phyloP scores from a whole-genome alignment of 2,888 invertebrate species.

The Trachelus tabidus region DNA sequence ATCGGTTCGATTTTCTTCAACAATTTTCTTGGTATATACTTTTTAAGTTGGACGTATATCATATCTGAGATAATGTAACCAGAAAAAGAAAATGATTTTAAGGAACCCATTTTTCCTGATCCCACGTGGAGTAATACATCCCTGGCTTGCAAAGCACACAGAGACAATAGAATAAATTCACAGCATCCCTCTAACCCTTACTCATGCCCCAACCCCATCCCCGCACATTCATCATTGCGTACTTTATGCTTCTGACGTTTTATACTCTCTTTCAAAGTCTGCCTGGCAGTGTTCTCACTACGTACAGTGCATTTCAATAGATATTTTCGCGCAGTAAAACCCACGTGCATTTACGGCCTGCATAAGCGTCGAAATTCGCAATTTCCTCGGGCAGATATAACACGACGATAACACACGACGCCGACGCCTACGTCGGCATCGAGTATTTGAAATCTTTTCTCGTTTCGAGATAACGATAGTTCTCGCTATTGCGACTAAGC shows the following conservation, averaged over 20 bases:
- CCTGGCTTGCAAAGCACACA: not conserved
- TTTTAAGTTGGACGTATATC: not conserved
- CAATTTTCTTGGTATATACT: no score
- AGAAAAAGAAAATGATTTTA: not conserved
- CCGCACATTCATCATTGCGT: slow-evolving; percentile 32
- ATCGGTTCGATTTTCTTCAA: not conserved
- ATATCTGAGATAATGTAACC: not conserved
- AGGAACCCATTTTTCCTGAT: not conserved
- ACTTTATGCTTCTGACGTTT: slow-evolving; percentile 30
- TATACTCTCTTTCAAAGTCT: not conserved
- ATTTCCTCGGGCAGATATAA: not conserved
- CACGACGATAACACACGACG: not conserved
- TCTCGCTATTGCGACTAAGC: not conserved
- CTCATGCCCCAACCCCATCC: not conserved
- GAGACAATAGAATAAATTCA: slow-evolving; percentile 38
- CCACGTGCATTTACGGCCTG: slow-evolving; percentile 1
- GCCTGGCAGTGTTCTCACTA: not conserved
- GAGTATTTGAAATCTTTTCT: slow-evolving; percentile 45
- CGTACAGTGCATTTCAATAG: slow-evolving; percentile 44
- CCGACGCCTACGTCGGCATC: slow-evolving; percentile 22
- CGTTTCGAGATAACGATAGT: not conserved
- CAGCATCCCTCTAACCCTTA: not conserved
- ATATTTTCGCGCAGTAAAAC: slow-evolving; percentile 22
- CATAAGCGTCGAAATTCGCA: not conserved
- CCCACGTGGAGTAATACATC: not conserved